Conservation (phyloP, 92 coral and sea anemone genomes). For the Diadumene lineata region DNA sequence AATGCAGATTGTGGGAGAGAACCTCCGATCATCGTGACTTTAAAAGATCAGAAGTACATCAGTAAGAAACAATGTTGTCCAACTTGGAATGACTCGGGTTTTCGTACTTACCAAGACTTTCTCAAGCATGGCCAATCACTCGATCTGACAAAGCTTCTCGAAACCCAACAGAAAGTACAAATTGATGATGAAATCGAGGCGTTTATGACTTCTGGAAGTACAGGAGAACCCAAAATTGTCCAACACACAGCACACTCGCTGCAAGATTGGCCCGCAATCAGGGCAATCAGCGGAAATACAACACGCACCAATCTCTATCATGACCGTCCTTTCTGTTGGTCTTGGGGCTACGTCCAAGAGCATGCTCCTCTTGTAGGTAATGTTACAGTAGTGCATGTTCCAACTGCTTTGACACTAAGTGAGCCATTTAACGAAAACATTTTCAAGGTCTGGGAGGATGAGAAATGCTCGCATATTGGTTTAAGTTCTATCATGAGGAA, state of each 20-base stretch:
- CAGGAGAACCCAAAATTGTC: conserved; percentile 17
- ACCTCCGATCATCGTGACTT: background rate
- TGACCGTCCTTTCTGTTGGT: background rate
- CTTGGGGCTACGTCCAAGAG: background rate
- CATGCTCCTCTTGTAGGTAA: background rate
- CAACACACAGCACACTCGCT: conserved; percentile 12
- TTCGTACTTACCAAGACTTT: background rate
- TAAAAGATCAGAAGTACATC: no score
- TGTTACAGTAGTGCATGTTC: background rate
- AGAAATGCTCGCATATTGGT: background rate
- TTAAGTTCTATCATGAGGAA: background rate
- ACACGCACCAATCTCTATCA: no score
- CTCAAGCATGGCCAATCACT: background rate
- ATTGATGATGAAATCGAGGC: conserved; percentile 31
- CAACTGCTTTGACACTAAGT: conserved; percentile 3
- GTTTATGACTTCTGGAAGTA: conserved; percentile 21
- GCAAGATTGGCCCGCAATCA: background rate
- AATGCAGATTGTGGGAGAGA: background rate
- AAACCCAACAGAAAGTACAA: conserved; percentile 14
- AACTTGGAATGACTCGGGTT: no score
- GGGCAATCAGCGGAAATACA: no score
- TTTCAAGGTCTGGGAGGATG: conserved; percentile 9
- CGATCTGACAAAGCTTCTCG: background rate
- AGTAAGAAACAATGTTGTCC: no score
- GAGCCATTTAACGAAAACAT: background rate